Base-by-base conservation (phyloP, 2,888 invertebrate genomes). In the Phasia obesa region DNA sequence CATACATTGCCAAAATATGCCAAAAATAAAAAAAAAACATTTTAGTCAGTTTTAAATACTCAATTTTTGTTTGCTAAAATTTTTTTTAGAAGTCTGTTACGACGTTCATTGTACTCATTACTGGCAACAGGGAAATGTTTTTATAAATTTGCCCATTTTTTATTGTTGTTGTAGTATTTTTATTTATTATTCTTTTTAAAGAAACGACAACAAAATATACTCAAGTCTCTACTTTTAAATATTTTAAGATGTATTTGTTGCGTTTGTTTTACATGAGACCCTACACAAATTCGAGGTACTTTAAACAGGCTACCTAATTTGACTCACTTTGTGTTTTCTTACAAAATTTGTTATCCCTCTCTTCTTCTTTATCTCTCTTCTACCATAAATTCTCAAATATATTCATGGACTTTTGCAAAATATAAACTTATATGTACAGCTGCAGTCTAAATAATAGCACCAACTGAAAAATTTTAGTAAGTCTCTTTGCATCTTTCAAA, bases 21-120 rank as follows among this genome's bases (percentile, higher is more conserved):
- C 15, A 71, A 75, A 35, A 27, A 11, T 55, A 64, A 65, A 27
- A 11, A 64, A 64, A 65, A 47, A 64, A 74, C 6, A 3, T 71
- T 71, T 67, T 65, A 19, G 35, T 69, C 31, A 51, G 60, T 69
- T 69, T 70, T 51, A 42, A 49, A 53, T 78, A 49, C 78, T 78
- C 64, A 78, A 57, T 64, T 73, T 64, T 78, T 19, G 25, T 49
- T 69, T 76, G 64, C 25, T 57, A 59, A 75, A 64, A 38, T 75
- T 23, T 75, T 47, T 53, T 78, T 78, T 78, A 64, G 49, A 78
- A 78, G 70, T 71, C 70, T 70, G 70, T 71, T 78, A 69, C 55
- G 47, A 35, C 38, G 42, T 77, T 62, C 57, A 42, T 47, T 47
- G 70, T 64, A 71, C 64, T 78, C 64, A 64, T 64, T 64, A 42